phyloP scores from a whole-genome alignment of 2,888 invertebrate genomes.

The Ophion costatus region DNA sequence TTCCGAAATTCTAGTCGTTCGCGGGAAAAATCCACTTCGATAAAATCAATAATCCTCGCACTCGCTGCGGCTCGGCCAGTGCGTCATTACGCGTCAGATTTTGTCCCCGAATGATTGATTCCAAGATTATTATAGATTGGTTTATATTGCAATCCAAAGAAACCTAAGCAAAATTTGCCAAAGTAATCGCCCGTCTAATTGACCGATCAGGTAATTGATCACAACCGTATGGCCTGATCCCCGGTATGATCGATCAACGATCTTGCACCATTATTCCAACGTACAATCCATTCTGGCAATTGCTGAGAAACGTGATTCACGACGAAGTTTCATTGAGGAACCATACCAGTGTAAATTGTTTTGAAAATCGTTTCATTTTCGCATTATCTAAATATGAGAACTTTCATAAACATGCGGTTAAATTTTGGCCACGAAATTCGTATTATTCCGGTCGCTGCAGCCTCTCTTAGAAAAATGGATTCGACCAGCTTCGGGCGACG shows the following conservation, averaged over 20 bases:
- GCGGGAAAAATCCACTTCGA: not conserved
- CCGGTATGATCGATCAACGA: not conserved
- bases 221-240: not conserved
- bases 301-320: not conserved
- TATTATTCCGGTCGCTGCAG: too few species aligned
- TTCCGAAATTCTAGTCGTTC: not conserved
- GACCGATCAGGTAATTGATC: constrained; percentile 10
- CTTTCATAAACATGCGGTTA: too few species aligned
- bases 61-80: not conserved
- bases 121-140: not conserved
- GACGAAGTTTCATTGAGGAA: not conserved
- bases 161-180: not conserved
- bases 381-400: too few species aligned
- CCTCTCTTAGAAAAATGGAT: too few species aligned
- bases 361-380: too few species aligned
- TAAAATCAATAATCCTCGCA: not conserved
- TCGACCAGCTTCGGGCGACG: too few species aligned
- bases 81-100: not conserved
- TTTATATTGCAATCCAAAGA: not conserved
- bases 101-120: not conserved
- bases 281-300: not conserved
- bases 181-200: constrained; percentile 7
- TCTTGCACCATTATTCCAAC: not conserved
- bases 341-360: too few species aligned
- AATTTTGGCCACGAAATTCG: too few species aligned